These are phyloP conservation scores for Chaenocephalus aceratus DNA, from an alignment of 2,113 vertebrate genomes.

Conservation along the genomic window DNA sequence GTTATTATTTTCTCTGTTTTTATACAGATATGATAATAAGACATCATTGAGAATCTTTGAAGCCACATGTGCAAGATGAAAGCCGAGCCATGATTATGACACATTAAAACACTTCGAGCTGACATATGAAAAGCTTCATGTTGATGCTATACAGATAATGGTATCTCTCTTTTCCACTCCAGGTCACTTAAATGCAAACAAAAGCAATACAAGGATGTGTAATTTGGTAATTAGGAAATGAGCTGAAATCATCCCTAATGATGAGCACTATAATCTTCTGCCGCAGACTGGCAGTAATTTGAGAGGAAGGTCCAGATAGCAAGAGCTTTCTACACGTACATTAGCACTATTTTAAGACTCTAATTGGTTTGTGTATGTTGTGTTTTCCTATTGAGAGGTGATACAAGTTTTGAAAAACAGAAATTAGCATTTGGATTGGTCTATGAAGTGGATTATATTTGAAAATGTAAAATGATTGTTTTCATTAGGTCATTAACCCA, in stretches of 20 bases:
- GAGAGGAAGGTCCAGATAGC: conserved; percentile 28
- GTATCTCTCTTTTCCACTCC: conserved; percentile 23
- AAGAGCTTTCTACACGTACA: conserved; percentile 15
- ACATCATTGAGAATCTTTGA: conserved; percentile 4
- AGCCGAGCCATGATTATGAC: conserved; percentile 31
- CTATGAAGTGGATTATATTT: neutral
- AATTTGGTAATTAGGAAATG: conserved; percentile 49
- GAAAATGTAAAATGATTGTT: neutral
- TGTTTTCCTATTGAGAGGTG: conserved; percentile 22
- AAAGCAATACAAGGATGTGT: conserved; percentile 28
- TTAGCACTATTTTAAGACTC: conserved; percentile 2
- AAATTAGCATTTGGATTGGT: neutral
- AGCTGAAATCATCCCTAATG: conserved; percentile 29
- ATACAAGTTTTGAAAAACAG: neutral
- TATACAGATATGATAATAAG: neutral
- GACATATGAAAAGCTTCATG: conserved; percentile 36
- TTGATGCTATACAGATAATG: conserved; percentile 34
- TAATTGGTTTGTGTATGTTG: conserved; percentile 8
- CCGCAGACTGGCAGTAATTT: neutral
- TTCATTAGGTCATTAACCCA: neutral
- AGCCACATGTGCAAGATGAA: conserved; percentile 35
- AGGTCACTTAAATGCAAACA: conserved; percentile 29
- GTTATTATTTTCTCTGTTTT: neutral
- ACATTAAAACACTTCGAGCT: conserved; percentile 49
- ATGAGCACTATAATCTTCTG: conserved; percentile 29